A percentile compares a stretch with the other conserved stretches of the same genome.
These are phyloP conservation scores for Beroe ovata DNA, from an alignment of 37 sponge, comb jelly and placozoan genomes.

Conservation along the genomic window DNA sequence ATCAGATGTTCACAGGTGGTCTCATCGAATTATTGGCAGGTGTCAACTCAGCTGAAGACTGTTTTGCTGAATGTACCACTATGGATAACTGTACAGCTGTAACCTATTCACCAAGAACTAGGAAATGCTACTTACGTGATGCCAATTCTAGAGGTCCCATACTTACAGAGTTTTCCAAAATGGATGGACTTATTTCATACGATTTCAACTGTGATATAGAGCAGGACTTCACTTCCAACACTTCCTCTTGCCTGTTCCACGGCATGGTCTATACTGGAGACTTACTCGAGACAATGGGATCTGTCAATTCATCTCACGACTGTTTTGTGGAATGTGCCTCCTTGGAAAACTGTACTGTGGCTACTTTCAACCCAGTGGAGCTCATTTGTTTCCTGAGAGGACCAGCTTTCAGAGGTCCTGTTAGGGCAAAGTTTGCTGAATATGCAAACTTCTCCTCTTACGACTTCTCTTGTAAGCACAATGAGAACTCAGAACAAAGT, in stretches of 20 bases:
- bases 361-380: neutral
- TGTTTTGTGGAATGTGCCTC: slow-evolving; percentile 2
- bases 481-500: too few relatives aligned
- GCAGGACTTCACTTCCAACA: neutral
- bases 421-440: neutral
- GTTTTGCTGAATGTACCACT: neutral
- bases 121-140: neutral
- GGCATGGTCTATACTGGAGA: neutral
- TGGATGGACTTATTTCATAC: neutral
- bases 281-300: neutral
- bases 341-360: neutral
- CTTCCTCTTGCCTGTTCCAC: neutral
- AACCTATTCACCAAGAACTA: neutral
- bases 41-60: neutral
- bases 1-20: slow-evolving; percentile 5
- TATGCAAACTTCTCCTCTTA: neutral
- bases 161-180: neutral
- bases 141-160: neutral
- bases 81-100: neutral
- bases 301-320: neutral
- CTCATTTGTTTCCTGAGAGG: slow-evolving; percentile 14
- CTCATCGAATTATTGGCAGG: slow-evolving; percentile 4
- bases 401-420: neutral
- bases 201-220: neutral
- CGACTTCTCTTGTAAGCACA: slow-evolving; percentile 7